These are phyloP conservation scores for Eleutherodactylus coqui DNA, from an alignment of 2,797 vertebrate genomes.

Conservation along the genomic window DNA sequence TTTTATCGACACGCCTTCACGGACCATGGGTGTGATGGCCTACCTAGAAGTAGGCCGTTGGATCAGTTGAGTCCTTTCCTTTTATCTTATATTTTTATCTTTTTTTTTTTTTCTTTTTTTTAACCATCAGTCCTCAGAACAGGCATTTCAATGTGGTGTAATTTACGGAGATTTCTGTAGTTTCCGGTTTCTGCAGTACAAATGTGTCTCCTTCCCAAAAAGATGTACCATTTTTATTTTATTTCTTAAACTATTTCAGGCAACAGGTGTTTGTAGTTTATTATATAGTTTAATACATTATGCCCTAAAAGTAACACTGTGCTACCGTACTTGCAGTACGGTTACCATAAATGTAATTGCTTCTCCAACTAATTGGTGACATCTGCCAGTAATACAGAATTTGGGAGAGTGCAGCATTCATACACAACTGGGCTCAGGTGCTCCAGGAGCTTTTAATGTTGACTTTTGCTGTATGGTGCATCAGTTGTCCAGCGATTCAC, in stretches of 20 bases:
- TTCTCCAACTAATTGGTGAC: not conserved
- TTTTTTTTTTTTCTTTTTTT: no score
- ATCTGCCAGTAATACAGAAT: not conserved
- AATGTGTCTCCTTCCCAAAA: no score
- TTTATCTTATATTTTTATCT: no score
- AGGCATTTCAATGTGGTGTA: no score
- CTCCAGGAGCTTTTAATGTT: conserved; percentile 34
- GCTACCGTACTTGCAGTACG: not conserved
- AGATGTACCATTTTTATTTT: not conserved
- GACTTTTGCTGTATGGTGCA: conserved; percentile 41
- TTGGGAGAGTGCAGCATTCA: not conserved
- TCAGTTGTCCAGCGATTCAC: conserved; percentile 43
- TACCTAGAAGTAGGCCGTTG: no score
- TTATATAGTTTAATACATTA: not conserved
- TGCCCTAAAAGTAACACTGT: not conserved
- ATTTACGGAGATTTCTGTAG: not conserved
- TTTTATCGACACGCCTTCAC: no score
- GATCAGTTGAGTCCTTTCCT: no score
- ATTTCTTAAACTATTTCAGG: not conserved
- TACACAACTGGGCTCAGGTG: conserved; percentile 51
- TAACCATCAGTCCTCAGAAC: no score
- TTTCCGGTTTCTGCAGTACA: no score
- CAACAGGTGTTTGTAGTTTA: not conserved
- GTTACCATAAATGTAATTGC: not conserved
- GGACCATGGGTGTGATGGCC: no score